Evolutionary conservation across 2,888 invertebrate genomes (phyloP).

Genomic region (Hedychridium roseum): DNA sequence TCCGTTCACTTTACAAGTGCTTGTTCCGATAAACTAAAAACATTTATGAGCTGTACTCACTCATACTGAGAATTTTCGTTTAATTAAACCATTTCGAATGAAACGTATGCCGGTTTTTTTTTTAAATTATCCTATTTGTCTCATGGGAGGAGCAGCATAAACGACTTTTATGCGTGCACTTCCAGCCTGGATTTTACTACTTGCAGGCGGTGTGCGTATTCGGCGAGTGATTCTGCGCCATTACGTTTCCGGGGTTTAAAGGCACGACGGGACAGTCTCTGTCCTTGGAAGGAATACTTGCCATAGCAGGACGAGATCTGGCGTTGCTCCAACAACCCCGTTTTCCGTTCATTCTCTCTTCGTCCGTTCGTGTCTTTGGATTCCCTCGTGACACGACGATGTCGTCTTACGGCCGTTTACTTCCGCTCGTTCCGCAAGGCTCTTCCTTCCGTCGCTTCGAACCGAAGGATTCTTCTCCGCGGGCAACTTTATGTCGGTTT

Average conservation of each 20-base stretch:
- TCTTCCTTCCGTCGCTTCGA: slow-evolving; percentile 8
- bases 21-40: too few relatives aligned
- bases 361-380: slow-evolving; percentile 22
- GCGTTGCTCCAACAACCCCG: slow-evolving; percentile 31
- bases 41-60: too few relatives aligned
- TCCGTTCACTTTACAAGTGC: too few relatives aligned
- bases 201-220: slow-evolving; percentile 1
- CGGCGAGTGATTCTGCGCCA: slow-evolving; percentile 28
- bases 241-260: slow-evolving; percentile 33
- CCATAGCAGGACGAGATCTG: slow-evolving; percentile 35
- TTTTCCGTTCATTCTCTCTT: slow-evolving; percentile 6
- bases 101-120: too few relatives aligned
- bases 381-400: too few relatives aligned
- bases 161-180: slow-evolving; percentile 18
- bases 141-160: too few relatives aligned
- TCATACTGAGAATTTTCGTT: too few relatives aligned
- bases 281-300: slow-evolving; percentile 36
- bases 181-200: slow-evolving; percentile 23
- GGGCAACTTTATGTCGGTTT: too few relatives aligned
- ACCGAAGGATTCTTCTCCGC: background rate
- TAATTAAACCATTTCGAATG: too few relatives aligned
- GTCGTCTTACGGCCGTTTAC: too few relatives aligned
- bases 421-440: slow-evolving; percentile 1
- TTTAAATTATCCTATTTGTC: too few relatives aligned
- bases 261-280: slow-evolving; percentile 35